These are phyloP conservation scores for Drosophila peninsularis DNA, from an alignment of 2,888 invertebrate species.

Conservation along the genomic window DNA sequence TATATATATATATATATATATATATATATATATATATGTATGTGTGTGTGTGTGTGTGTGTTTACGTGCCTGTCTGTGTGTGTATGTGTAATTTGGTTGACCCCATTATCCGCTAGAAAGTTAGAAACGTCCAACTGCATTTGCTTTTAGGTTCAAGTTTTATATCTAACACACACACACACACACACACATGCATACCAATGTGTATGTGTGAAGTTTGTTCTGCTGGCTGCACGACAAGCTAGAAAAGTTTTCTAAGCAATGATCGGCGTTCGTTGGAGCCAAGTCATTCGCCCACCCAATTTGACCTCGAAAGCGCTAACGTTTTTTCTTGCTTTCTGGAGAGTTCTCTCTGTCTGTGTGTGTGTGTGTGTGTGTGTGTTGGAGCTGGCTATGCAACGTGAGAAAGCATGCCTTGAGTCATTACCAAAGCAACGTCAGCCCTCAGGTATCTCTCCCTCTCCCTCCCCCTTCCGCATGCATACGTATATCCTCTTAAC, in stretches of 20 bases:
- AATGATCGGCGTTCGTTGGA: conserved; percentile 12
- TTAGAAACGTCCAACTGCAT: conserved; percentile 2
- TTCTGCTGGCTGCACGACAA: conserved; percentile 22
- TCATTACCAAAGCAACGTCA: conserved; percentile 54
- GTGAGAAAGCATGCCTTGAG: conserved; percentile 56
- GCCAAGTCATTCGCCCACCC: conserved; percentile 30
- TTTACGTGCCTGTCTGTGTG: not conserved
- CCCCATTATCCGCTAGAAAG: conserved; percentile 14
- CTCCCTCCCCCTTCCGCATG: not conserved
- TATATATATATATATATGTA: not conserved
- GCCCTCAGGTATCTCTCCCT: conserved; percentile 21
- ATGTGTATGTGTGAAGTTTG: not conserved
- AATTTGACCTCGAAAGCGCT: conserved; percentile 45
- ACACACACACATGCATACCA: not conserved
- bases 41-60: not conserved
- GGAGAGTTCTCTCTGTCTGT: not conserved
- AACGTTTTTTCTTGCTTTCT: conserved; percentile 3
- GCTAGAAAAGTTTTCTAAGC: conserved; percentile 22
- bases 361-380: not conserved
- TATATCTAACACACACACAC: conserved; percentile 7
- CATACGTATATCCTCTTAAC: not conserved
- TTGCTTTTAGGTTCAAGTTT: conserved; percentile 9
- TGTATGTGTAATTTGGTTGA: conserved; percentile 3
- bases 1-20: not conserved
- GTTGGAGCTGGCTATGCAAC: conserved; percentile 51